Conservation (phyloP, 2,888 invertebrate genomes). For the Chydorus sphaericus region DNA sequence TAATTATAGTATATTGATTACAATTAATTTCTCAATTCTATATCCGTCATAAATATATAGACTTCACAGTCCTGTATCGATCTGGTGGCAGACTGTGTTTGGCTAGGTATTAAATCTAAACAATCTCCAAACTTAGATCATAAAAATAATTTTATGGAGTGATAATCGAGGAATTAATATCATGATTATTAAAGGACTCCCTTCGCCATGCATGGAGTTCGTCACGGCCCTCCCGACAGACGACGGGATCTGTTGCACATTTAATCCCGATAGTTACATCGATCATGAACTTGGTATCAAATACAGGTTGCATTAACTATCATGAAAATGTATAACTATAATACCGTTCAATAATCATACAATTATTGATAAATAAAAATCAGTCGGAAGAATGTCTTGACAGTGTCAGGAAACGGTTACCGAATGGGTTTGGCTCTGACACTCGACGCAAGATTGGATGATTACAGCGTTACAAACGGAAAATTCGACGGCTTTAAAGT, state of each 20-base stretch:
- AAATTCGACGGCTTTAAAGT: slow-evolving; percentile 10
- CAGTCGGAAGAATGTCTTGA: too few species aligned
- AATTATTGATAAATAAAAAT: neutral
- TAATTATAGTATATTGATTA: neutral
- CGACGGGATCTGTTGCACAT: slow-evolving; percentile 6
- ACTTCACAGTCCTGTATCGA: neutral
- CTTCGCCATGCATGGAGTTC: neutral
- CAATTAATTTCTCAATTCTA: neutral
- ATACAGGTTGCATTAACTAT: neutral
- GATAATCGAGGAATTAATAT: too few species aligned
- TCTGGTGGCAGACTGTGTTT: neutral
- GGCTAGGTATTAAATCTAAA: too few species aligned
- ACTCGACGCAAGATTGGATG: neutral
- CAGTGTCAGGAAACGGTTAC: neutral
- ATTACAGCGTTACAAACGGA: neutral
- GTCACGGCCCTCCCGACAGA: neutral
- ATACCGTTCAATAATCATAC: neutral
- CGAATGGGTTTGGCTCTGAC: neutral
- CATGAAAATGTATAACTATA: neutral
- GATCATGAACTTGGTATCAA: neutral
- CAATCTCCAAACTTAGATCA: too few species aligned
- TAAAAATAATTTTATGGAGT: too few species aligned
- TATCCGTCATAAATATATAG: too few species aligned
- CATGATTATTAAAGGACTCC: too few species aligned
- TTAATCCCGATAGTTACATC: neutral